Base-by-base conservation (phyloP, 2,797 vertebrate genomes). In the Scolopax rusticola region DNA sequence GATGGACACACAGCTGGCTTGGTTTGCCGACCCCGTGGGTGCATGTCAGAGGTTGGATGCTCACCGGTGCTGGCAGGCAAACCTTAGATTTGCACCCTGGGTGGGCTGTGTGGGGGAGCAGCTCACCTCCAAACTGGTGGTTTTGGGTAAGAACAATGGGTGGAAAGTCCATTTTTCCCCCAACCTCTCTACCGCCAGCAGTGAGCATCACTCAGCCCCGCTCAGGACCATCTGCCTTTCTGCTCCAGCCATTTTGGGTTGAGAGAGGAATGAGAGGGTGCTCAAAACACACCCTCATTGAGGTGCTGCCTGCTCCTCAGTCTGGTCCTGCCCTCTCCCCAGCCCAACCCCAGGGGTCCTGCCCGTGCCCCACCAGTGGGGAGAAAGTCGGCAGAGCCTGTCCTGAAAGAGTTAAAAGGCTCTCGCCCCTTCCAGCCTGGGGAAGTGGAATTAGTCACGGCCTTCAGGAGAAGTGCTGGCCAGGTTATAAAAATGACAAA, bases 401-500 rank as follows among this genome's bases (percentile, higher is more conserved):
- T 54, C 71, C 77, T 24, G 15, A 88, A 93, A 84, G 96, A 51
- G 95, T 96, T 95, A 93, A 95, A 95, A 89, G 47, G 47, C 61
- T 83, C 70, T 83, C 15, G 0, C 64, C 84, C 81, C 36, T 78
- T 65, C 43, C 63, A 90, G 84, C 85, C n/a, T 32, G 51, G 90
- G 88, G 91, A 96, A 94, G 92, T 95, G 84, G 87, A 54, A 97
- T 97, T 95, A 95, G 96, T 96, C 96, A 96, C n/a, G 30, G 93
- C 94, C 82, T 84, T 94, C 94, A 93, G 84, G 27, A 70, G 75
- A 76, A 96, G 95, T 64, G 95, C 96, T 93, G 78, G 93, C 63
- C 89, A 89, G 96, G 93, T 95, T 94, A 90, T 97, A 96, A 95
- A 96, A 90, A 94, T 96, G 96, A 97, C 90, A 95, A 91, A 97